phyloP scores from a whole-genome alignment of 30 jellyfish, hydroid and myxozoan genomes.

The Cassiopea xamachana region DNA sequence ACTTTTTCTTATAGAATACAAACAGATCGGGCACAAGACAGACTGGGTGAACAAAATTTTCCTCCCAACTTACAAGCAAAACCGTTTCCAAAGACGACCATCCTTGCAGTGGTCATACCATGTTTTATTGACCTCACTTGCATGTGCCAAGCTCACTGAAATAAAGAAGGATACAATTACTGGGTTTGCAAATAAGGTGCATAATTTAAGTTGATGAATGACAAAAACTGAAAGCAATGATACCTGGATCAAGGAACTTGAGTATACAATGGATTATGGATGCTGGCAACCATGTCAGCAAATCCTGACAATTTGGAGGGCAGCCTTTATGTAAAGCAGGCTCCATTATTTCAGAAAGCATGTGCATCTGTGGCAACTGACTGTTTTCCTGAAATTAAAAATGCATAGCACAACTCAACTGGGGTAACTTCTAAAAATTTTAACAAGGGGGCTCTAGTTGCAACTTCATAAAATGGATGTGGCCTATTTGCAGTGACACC shows the following conservation, averaged over 20 bases:
- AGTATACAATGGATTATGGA: constrained; percentile 51
- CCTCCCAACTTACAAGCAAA: constrained; percentile 39
- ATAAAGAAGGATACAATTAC: background rate
- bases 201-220: background rate
- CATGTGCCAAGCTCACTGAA: constrained; percentile 63
- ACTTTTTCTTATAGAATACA: too few species aligned
- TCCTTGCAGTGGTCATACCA: constrained; percentile 54
- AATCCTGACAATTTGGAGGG: constrained; percentile 73
- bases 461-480: too few species aligned
- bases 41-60: background rate
- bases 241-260: constrained; percentile 68
- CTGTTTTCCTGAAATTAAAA: constrained; percentile 40
- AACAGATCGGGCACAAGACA: background rate
- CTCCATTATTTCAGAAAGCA: constrained; percentile 71
- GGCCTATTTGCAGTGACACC: too few species aligned
- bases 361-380: constrained; percentile 77
- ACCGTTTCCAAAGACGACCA: constrained; percentile 57
- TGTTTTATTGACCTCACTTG: constrained; percentile 63
- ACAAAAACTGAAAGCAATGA: background rate
- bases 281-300: constrained; percentile 72
- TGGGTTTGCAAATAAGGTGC: background rate
- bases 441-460: too few species aligned
- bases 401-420: background rate
- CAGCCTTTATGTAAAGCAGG: constrained; percentile 69
- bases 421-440: too few species aligned